These are phyloP conservation scores for Sinodicranocentrus sp. DNA, from an alignment of 2,888 invertebrate genomes.

Conservation along the genomic window DNA sequence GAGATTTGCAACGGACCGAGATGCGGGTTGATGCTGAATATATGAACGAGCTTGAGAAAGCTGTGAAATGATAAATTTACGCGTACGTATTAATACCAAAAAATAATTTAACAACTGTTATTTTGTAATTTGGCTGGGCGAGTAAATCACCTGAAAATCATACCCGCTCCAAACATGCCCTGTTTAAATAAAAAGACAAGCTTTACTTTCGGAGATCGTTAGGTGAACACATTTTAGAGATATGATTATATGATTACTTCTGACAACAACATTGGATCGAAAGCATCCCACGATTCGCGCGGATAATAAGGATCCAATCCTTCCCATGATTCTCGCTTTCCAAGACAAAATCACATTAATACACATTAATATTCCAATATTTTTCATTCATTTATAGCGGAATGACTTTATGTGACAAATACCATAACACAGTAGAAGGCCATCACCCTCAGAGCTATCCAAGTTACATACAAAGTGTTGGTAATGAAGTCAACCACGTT, in stretches of 20 bases:
- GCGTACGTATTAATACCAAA: too few relatives aligned
- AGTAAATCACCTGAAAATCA: constrained; percentile 95
- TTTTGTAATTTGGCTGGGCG: too few relatives aligned
- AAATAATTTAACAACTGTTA: constrained; percentile 27
- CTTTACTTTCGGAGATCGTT: neutral
- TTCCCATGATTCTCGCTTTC: constrained; percentile 81
- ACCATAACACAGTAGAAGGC: constrained; percentile 79
- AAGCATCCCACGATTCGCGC: constrained; percentile 93
- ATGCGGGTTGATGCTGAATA: constrained; percentile 96
- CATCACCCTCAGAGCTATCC: constrained; percentile 83
- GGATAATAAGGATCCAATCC: constrained; percentile 85
- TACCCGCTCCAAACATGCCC: constrained; percentile 95
- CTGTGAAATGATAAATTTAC: constrained; percentile 80
- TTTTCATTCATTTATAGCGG: too few relatives aligned
- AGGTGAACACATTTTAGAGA: neutral
- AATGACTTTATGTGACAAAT: too few relatives aligned
- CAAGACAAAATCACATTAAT: too few relatives aligned
- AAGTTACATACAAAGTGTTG: constrained; percentile 90
- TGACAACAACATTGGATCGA: constrained; percentile 95
- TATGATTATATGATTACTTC: constrained; percentile 79
- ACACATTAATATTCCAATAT: too few relatives aligned
- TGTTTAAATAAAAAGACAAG: constrained; percentile 56
- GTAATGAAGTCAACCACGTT: constrained; percentile 97
- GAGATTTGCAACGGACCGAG: constrained; percentile 95
- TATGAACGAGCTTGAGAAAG: constrained; percentile 92